A percentile compares a stretch with the other conserved stretches of the same genome.
These are phyloP conservation scores for Dendrolimus houi DNA, from an alignment of 2,888 invertebrate species.

Conservation along the genomic window DNA sequence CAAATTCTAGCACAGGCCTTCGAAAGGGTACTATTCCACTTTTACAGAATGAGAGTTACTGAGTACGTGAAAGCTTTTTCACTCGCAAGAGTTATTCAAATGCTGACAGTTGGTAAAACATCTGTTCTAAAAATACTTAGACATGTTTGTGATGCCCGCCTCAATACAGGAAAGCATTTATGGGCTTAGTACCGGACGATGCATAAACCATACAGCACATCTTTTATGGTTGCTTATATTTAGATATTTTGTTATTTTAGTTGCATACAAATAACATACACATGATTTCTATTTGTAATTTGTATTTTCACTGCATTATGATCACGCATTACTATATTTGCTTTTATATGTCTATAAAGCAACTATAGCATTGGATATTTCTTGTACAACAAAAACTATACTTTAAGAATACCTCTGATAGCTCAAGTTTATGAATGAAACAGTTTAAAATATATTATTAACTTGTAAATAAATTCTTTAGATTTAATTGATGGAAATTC, in stretches of 20 bases:
- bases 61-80: too few relatives aligned
- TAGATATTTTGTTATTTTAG: constrained; percentile 4
- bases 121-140: background rate
- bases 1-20: too few relatives aligned
- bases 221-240: constrained; percentile 12
- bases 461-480: too few relatives aligned
- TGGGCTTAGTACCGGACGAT: constrained; percentile 13
- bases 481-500: too few relatives aligned
- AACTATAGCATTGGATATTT: background rate
- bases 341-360: background rate
- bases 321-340: background rate
- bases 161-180: constrained; percentile 20
- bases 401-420: too few relatives aligned
- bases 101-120: background rate
- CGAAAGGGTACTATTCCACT: background rate
- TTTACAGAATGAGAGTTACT: too few relatives aligned
- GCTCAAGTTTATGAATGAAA: too few relatives aligned
- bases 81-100: too few relatives aligned
- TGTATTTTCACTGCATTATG: background rate
- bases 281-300: background rate
- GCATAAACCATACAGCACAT: constrained; percentile 11
- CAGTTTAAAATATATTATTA: too few relatives aligned
- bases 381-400: background rate
- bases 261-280: background rate
- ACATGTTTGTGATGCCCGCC: constrained; percentile 7